Conservation (phyloP, 2,113 vertebrate species). For the Eurystomus gularis region DNA sequence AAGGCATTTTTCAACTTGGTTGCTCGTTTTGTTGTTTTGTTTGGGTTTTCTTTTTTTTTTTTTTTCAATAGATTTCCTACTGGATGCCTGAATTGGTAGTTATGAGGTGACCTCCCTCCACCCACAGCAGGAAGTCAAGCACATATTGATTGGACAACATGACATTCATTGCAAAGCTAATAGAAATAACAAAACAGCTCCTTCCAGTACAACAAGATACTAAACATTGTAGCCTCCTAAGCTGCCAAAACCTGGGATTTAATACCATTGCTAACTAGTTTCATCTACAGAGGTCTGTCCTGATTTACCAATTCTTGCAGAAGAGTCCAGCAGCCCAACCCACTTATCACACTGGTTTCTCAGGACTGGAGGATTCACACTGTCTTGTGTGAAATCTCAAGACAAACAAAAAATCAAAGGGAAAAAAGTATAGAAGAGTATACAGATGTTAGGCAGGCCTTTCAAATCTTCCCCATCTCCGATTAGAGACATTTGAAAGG, state of each 20-base stretch:
- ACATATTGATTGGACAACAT: neutral
- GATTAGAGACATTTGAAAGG: neutral
- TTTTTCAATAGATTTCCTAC: neutral
- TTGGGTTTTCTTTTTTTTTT: neutral
- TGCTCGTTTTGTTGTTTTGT: neutral
- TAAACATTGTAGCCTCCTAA: neutral
- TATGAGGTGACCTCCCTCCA: neutral
- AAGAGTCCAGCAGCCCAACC: neutral
- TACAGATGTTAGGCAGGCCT: neutral
- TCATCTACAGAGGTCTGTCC: neutral
- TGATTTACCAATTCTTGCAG: neutral
- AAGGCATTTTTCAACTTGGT: neutral
- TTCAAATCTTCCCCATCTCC: neutral
- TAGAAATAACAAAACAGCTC: neutral
- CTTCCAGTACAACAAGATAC: neutral
- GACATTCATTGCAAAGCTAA: neutral
- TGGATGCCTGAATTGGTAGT: neutral
- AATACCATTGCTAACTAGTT: neutral
- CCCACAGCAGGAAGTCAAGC: neutral
- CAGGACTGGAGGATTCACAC: too few species aligned
- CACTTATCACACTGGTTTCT: neutral
- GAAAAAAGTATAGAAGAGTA: neutral
- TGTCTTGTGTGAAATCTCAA: neutral
- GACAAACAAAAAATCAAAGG: neutral
- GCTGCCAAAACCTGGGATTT: neutral